phyloP scores from a whole-genome alignment of 2,888 invertebrate genomes.

The Globia sparganii region DNA sequence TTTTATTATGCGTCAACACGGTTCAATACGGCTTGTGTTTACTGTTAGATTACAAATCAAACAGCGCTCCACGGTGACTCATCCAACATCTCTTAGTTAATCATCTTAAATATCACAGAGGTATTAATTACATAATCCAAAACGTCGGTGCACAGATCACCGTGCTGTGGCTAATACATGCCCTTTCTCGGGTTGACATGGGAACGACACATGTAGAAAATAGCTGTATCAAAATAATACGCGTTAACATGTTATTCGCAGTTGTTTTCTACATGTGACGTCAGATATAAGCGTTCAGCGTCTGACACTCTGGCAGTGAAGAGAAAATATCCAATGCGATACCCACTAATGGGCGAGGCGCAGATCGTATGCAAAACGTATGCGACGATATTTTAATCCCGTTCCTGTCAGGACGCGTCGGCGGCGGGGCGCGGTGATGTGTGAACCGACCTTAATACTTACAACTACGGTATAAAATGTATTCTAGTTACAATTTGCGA shows the following conservation, averaged over 20 bases:
- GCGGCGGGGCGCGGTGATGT: constrained; percentile 47
- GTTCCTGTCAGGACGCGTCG: constrained; percentile 53
- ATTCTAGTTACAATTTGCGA: constrained; percentile 80
- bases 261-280: constrained; percentile 63
- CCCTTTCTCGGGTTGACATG: constrained; percentile 47
- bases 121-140: constrained; percentile 81
- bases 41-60: constrained; percentile 80
- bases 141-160: constrained; percentile 61
- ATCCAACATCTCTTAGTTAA: constrained; percentile 78
- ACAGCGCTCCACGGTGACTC: constrained; percentile 79
- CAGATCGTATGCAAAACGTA: constrained; percentile 66
- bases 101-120: constrained; percentile 87
- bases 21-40: constrained; percentile 69
- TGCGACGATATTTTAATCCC: constrained; percentile 65
- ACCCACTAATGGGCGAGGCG: constrained; percentile 61
- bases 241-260: constrained; percentile 30
- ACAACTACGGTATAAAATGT: constrained; percentile 66
- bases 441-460: constrained; percentile 64
- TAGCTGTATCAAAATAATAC: constrained; percentile 43
- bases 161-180: constrained; percentile 50
- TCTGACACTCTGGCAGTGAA: constrained; percentile 57
- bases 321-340: constrained; percentile 60
- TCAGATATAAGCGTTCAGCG: constrained; percentile 57
- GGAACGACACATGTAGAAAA: constrained; percentile 59
- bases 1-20: constrained; percentile 73